These are phyloP conservation scores for Drosophila rufa DNA, from an alignment of 1,140 invertebrate genomes.

Conservation along the genomic window DNA sequence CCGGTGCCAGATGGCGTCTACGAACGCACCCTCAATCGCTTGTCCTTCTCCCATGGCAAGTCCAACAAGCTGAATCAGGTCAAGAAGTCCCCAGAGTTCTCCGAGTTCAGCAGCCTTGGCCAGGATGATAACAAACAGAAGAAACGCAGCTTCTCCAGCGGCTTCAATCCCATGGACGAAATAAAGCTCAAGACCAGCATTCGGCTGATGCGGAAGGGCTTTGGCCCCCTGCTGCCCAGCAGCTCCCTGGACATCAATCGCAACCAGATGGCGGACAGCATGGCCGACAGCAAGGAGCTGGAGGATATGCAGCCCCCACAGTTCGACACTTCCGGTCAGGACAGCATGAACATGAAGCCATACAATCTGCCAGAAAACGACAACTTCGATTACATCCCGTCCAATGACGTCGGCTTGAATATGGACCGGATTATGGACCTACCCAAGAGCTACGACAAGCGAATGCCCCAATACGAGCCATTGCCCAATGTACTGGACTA, in stretches of 20 bases:
- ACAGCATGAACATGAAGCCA: no score
- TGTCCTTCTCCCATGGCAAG: background rate
- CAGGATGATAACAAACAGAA: background rate
- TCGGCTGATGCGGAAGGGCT: background rate
- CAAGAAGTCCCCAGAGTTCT: background rate
- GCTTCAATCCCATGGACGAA: background rate
- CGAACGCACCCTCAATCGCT: background rate
- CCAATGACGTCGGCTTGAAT: background rate
- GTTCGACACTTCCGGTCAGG: no score
- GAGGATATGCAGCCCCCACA: background rate
- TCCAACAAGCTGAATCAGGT: no score
- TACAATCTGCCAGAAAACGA: background rate
- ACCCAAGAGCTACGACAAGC: slow-evolving; percentile 60
- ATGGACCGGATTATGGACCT: slow-evolving; percentile 11
- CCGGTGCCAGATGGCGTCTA: slow-evolving; percentile 2
- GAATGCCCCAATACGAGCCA: slow-evolving; percentile 41
- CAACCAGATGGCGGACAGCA: no score
- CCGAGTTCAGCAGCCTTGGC: background rate
- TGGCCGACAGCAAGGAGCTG: background rate
- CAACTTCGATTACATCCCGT: slow-evolving; percentile 5
- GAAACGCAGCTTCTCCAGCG: background rate
- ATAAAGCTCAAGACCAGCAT: background rate
- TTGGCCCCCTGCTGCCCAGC: background rate
- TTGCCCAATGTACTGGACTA: slow-evolving; percentile 42
- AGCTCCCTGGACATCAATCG: background rate